Percentiles rank a stretch among this genome's conserved stretches.
Evolutionary conservation across 92 coral and sea anemone genomes (phyloP).

Genomic region (Desmophyllum pertusum): DNA sequence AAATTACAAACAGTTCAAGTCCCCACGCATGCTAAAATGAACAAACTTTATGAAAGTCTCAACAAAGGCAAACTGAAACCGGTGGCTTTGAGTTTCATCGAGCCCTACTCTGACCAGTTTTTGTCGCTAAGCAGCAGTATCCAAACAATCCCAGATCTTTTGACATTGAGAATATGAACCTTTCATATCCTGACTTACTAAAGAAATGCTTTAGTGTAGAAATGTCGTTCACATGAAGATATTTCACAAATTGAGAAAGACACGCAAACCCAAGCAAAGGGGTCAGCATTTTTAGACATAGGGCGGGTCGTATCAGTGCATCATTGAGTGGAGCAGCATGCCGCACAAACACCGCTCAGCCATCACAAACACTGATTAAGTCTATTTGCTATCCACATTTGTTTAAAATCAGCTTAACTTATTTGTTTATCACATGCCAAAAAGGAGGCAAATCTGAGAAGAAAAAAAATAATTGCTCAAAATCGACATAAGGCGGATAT

Average conservation of each 20-base stretch:
- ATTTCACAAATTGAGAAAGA: constrained; percentile 42
- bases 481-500: too few species aligned
- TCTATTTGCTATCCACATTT: constrained; percentile 53
- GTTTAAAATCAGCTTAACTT: not conserved
- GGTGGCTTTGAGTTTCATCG: constrained; percentile 47
- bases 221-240: constrained; percentile 21
- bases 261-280: constrained; percentile 36
- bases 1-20: not conserved
- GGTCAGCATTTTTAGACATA: constrained; percentile 42
- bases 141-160: constrained; percentile 32
- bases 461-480: too few species aligned
- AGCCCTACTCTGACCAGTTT: constrained; percentile 26
- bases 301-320: constrained; percentile 57
- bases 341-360: constrained; percentile 38
- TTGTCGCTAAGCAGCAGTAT: constrained; percentile 34
- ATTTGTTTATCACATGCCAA: too few species aligned
- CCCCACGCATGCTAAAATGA: constrained; percentile 35
- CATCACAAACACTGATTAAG: constrained; percentile 45
- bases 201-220: not conserved
- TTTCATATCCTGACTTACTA: constrained; percentile 30
- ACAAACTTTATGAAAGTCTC: constrained; percentile 22
- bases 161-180: constrained; percentile 16
- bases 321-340: constrained; percentile 43
- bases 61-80: constrained; percentile 53
- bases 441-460: too few species aligned